A percentile compares a stretch with the other conserved stretches of the same genome.
Conservation (phyloP, 1,140 invertebrate genomes). For the Andrena cerasifolii region DNA sequence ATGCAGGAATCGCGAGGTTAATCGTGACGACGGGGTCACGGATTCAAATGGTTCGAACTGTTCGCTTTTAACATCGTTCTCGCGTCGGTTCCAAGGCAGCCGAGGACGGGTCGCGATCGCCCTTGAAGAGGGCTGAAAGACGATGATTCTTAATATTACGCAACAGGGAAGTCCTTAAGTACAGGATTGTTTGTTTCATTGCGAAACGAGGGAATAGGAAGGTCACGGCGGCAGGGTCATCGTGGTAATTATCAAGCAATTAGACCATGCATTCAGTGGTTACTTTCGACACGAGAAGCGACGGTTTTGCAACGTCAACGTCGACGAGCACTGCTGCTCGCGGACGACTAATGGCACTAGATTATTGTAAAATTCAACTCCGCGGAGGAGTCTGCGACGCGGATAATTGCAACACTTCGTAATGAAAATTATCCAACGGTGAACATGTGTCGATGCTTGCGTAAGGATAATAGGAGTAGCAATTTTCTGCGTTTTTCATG, state of each 20-base stretch:
- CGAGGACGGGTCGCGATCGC: background rate
- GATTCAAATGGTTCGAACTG: slow-evolving; percentile 7
- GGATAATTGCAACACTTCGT: slow-evolving; percentile 22
- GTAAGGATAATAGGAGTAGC: background rate
- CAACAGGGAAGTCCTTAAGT: background rate
- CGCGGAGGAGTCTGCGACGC: background rate
- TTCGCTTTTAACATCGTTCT: background rate
- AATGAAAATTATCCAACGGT: slow-evolving; percentile 32
- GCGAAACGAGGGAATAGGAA: slow-evolving; percentile 43
- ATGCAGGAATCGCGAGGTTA: slow-evolving; percentile 25
- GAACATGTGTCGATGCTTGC: background rate
- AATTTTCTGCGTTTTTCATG: slow-evolving; percentile 7
- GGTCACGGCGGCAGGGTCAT: slow-evolving; percentile 42
- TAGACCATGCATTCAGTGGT: slow-evolving; percentile 53
- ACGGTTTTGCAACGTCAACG: slow-evolving; percentile 47
- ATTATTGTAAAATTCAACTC: slow-evolving; percentile 30
- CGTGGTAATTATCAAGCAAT: slow-evolving; percentile 50
- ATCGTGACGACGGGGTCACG: slow-evolving; percentile 10
- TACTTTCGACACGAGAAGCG: slow-evolving; percentile 36
- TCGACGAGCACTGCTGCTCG: background rate
- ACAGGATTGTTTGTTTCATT: slow-evolving; percentile 2
- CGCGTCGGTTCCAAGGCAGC: background rate
- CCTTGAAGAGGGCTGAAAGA: background rate
- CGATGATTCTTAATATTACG: background rate
- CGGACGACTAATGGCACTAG: background rate